Evolutionary conservation across 92 coral and sea anemone genomes (phyloP).

Genomic region (Palythoa grandis): DNA sequence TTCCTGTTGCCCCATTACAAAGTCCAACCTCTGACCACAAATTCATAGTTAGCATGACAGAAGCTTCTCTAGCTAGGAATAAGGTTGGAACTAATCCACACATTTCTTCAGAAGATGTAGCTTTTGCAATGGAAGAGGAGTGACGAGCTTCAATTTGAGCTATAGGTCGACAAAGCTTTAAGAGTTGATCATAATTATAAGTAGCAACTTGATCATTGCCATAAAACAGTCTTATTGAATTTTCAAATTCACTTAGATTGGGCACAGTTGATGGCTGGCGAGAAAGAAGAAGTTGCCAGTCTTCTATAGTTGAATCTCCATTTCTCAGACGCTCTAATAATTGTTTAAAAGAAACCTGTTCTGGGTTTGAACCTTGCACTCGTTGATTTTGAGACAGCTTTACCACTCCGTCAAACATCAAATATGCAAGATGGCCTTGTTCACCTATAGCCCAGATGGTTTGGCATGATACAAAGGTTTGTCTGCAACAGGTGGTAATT

Average conservation of each 20-base stretch:
- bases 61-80: constrained; percentile 24
- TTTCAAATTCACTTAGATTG: constrained; percentile 32
- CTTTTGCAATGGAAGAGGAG: constrained; percentile 23
- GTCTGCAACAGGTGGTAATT: constrained; percentile 62
- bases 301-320: constrained; percentile 56
- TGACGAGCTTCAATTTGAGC: constrained; percentile 50
- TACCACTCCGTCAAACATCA: constrained; percentile 59
- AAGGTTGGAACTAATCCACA: constrained; percentile 24
- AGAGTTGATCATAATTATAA: constrained; percentile 43
- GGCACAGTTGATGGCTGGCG: constrained; percentile 50
- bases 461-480: constrained; percentile 63
- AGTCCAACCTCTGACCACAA: constrained; percentile 43
- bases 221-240: constrained; percentile 49
- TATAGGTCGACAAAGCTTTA: constrained; percentile 35
- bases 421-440: constrained; percentile 66
- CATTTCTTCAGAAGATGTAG: constrained; percentile 16
- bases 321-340: constrained; percentile 50
- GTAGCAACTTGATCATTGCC: constrained; percentile 52
- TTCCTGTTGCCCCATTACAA: constrained; percentile 45
- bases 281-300: constrained; percentile 61
- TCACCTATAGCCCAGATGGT: constrained; percentile 54
- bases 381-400: constrained; percentile 46
- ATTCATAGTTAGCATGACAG: constrained; percentile 37
- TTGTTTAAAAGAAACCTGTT: constrained; percentile 50
- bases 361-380: constrained; percentile 52